Conservation (phyloP, 2,888 invertebrate species). For the Sphaerophoria rueppellii region DNA sequence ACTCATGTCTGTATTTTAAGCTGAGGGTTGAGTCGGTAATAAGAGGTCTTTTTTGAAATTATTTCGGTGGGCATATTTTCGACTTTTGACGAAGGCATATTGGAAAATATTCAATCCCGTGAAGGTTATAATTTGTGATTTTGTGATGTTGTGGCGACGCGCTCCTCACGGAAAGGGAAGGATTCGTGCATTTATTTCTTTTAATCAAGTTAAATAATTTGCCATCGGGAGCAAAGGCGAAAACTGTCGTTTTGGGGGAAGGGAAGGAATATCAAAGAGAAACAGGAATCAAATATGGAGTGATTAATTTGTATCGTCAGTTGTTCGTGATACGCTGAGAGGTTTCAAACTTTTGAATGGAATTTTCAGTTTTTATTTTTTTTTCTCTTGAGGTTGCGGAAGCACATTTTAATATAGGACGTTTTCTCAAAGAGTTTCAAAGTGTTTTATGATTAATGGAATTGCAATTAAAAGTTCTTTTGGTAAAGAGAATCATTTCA, state of each 20-base stretch:
- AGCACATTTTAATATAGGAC: too few species aligned
- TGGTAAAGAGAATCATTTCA: too few species aligned
- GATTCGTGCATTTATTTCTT: constrained; percentile 25
- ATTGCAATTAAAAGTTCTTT: too few species aligned
- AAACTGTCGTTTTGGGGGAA: too few species aligned
- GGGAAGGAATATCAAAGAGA: constrained; percentile 12
- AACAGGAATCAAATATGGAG: neutral
- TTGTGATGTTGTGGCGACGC: neutral
- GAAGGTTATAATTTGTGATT: neutral
- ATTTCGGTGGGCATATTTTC: constrained; percentile 37
- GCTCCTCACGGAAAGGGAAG: neutral
- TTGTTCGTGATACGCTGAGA: neutral
- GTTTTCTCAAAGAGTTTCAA: too few species aligned
- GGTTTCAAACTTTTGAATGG: neutral
- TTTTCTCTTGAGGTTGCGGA: neutral
- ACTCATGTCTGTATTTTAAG: constrained; percentile 15
- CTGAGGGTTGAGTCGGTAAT: constrained; percentile 32
- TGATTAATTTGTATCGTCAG: constrained; percentile 41
- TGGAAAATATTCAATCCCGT: constrained; percentile 5
- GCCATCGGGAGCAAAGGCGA: neutral
- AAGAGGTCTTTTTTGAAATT: constrained; percentile 24
- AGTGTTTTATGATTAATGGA: too few species aligned
- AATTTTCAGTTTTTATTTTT: neutral
- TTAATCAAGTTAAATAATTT: constrained; percentile 59
- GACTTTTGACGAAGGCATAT: constrained; percentile 15